Percentiles rank a stretch among this genome's conserved stretches.
Evolutionary conservation across 2,113 vertebrate genomes (phyloP).

Genomic region (Rostratula benghalensis): DNA sequence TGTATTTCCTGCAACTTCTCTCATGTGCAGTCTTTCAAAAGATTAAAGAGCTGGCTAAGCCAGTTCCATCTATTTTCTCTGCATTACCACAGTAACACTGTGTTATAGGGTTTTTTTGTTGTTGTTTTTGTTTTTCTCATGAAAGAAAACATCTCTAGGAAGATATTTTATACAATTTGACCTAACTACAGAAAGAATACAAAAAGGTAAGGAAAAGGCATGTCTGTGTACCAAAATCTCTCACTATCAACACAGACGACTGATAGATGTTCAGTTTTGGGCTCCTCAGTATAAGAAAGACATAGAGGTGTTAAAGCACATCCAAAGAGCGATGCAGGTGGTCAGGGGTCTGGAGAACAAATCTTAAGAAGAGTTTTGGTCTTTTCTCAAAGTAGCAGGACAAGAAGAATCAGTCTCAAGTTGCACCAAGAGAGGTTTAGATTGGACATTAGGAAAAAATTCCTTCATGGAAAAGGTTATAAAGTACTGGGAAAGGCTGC

Average conservation of each 20-base stretch:
- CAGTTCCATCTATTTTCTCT: conserved; percentile 8
- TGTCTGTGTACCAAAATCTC: background rate
- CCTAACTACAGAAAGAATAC: background rate
- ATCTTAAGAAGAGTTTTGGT: rapidly evolving
- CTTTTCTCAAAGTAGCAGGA: background rate
- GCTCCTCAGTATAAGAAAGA: background rate
- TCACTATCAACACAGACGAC: background rate
- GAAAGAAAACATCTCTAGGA: background rate
- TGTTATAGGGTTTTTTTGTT: background rate
- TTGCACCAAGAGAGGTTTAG: background rate
- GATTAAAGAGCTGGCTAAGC: conserved; percentile 24
- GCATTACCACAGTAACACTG: background rate
- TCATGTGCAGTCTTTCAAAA: background rate
- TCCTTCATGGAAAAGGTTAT: background rate
- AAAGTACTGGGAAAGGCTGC: background rate
- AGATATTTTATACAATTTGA: background rate
- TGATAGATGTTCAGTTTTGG: background rate
- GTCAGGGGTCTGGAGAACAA: background rate
- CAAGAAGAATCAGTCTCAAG: background rate
- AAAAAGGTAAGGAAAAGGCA: background rate
- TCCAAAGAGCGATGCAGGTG: background rate
- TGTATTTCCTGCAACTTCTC: background rate
- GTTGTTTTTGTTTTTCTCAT: background rate
- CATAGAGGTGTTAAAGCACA: rapidly evolving
- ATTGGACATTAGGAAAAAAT: background rate